Percentiles rank a stretch among this genome's conserved stretches.
Evolutionary conservation across 2,888 invertebrate species (phyloP).

Genomic region (Torymus texanus): DNA sequence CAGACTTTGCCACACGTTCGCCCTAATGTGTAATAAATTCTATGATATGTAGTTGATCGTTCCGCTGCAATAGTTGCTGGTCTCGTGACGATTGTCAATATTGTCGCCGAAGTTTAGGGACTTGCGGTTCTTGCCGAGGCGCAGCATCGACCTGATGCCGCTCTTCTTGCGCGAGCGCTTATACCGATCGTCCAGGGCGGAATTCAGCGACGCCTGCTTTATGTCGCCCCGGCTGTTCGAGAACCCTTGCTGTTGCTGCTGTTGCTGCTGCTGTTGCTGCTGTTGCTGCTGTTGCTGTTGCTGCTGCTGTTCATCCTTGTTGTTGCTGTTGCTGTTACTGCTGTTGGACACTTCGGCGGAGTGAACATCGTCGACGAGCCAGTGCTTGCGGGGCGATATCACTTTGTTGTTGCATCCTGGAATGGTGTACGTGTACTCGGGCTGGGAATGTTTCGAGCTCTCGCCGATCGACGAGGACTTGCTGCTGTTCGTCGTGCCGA

Average conservation of each 20-base stretch:
- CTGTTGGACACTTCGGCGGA: slow-evolving; percentile 73
- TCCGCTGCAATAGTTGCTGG: slow-evolving; percentile 73
- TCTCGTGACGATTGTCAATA: slow-evolving; percentile 70
- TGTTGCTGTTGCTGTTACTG: slow-evolving; percentile 55
- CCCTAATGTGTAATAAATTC: slow-evolving; percentile 49
- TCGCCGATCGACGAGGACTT: slow-evolving; percentile 60
- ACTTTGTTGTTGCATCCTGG: slow-evolving; percentile 70
- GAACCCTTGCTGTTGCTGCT: slow-evolving; percentile 78
- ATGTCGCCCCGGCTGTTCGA: slow-evolving; percentile 81
- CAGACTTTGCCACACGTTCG: slow-evolving; percentile 45
- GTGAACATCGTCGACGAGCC: slow-evolving; percentile 85
- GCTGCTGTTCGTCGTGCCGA: slow-evolving; percentile 52
- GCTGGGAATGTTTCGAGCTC: slow-evolving; percentile 63
- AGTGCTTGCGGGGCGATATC: slow-evolving; percentile 84
- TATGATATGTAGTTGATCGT: slow-evolving; percentile 74
- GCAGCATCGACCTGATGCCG: slow-evolving; percentile 72
- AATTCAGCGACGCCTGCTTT: slow-evolving; percentile 87
- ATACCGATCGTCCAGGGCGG: slow-evolving; percentile 75
- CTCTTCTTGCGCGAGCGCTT: slow-evolving; percentile 73
- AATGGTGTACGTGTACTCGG: slow-evolving; percentile 72
- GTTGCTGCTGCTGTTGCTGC: slow-evolving; percentile 54
- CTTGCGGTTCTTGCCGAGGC: slow-evolving; percentile 73
- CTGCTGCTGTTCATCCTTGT: slow-evolving; percentile 49
- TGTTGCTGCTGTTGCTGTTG: slow-evolving; percentile 61
- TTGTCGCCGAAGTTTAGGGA: slow-evolving; percentile 73